phyloP scores from a whole-genome alignment of 2,888 invertebrate species.

The Andrena dorsata region DNA sequence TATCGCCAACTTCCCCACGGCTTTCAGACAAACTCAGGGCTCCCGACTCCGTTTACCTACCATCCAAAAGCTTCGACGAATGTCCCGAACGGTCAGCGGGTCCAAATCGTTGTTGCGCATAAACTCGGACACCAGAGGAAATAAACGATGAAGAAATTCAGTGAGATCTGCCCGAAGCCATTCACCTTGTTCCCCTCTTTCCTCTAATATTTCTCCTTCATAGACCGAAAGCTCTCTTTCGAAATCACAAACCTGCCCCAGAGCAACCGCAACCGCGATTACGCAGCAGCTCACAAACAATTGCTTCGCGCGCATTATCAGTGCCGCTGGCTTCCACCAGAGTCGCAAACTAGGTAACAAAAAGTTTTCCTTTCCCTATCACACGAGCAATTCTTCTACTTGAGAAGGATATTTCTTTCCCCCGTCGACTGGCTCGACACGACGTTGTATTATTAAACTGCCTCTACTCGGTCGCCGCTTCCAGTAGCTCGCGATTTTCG shows the following conservation, averaged over 20 bases:
- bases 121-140: slow-evolving; percentile 6
- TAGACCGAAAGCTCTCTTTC: neutral
- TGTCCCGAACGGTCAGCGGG: slow-evolving; percentile 16
- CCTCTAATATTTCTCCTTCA: neutral
- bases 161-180: slow-evolving; percentile 23
- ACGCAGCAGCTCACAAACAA: no score
- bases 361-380: no score
- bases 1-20: slow-evolving; percentile 12
- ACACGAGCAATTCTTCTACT: no score
- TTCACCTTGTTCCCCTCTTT: neutral
- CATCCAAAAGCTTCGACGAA: slow-evolving; percentile 8
- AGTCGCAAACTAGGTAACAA: neutral
- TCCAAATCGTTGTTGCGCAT: slow-evolving; percentile 29
- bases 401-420: neutral
- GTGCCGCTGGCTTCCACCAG: neutral
- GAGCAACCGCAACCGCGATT: neutral
- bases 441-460: neutral
- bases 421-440: no score
- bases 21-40: neutral
- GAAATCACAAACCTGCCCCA: neutral
- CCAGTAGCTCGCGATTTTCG: neutral
- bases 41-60: slow-evolving; percentile 24
- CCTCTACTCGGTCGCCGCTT: no score
- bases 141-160: neutral
- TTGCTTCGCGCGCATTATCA: neutral